Percentiles rank a stretch among this genome's conserved stretches.
Conservation (phyloP, 2,113 vertebrate genomes). For the Gymnarchus niloticus region DNA sequence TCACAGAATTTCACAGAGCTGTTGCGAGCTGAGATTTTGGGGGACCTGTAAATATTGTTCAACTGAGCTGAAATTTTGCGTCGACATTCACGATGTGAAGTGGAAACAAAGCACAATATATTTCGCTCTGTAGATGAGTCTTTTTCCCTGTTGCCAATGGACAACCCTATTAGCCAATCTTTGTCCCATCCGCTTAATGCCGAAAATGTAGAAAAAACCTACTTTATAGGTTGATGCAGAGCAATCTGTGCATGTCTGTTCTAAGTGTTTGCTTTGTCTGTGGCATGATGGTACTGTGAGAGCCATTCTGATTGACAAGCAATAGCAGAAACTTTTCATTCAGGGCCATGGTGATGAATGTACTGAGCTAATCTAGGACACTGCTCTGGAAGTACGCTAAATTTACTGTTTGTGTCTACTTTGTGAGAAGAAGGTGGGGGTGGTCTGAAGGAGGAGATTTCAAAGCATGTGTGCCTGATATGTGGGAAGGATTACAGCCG, state of each 20-base stretch:
- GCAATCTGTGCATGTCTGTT: neutral
- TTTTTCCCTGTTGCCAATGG: conserved; percentile 44
- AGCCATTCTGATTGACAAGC: conserved; percentile 58
- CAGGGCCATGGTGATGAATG: conserved; percentile 67
- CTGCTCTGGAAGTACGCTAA: conserved; percentile 71
- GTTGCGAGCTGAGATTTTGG: too few relatives aligned
- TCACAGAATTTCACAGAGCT: too few relatives aligned
- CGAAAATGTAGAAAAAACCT: neutral
- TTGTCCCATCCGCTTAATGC: neutral
- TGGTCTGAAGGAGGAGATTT: conserved; percentile 12
- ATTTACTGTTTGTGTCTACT: conserved; percentile 62
- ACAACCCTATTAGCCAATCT: conserved; percentile 47
- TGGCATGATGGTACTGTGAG: conserved; percentile 53
- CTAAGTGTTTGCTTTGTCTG: conserved; percentile 61
- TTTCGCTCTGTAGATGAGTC: too few relatives aligned
- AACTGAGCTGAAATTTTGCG: too few relatives aligned
- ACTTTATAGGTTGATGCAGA: neutral
- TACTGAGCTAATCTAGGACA: conserved; percentile 66
- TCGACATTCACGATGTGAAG: too few relatives aligned
- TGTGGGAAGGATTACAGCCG: conserved; percentile 83
- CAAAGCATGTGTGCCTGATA: conserved; percentile 17
- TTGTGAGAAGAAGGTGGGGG: conserved; percentile 46
- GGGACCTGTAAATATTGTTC: too few relatives aligned
- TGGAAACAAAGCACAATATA: too few relatives aligned
- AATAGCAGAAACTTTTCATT: conserved; percentile 55